Base-by-base conservation (phyloP, 2,888 invertebrate genomes). In the Scaptodrosophila latifasciaeformis region DNA sequence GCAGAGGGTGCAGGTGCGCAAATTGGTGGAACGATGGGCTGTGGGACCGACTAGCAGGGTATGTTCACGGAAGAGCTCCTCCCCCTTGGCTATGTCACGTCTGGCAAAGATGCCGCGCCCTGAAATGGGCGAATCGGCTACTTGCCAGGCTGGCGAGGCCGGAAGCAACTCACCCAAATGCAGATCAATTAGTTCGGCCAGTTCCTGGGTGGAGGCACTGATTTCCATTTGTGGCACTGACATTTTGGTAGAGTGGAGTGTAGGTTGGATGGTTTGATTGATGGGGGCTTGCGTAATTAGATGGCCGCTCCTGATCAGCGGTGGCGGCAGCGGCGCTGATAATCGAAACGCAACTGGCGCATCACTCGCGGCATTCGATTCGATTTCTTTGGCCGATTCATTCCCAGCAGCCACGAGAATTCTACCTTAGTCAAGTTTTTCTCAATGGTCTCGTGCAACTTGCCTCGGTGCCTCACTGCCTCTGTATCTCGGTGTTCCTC, bases 71-170 rank as follows among this genome's bases (percentile, higher is more conserved):
- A 92, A 93, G 27, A 95, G 89, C 35, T 91, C 84, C 84, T 93
- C 92, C 21, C 93, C 92, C 5, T 88, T 78, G 46, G 85, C 79
- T 31, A 94, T 90, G 71, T 92, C 90, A 54, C 90, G 88, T 0
- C 85, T 88, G 2, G 93, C 92, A 66, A 93, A 89, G 5, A 94
- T 79, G 6, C 94, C 94, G 24, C 92, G 90, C 3, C 93, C 94
- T 43, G 91, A 90, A 2, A 91, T 80, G n/a, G 86, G 70, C 0
- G 93, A 92, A 57, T 88, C 87, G 42, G 82, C 85, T 37, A 94
- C 87, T 46, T 82, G 87, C 92, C 93, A 93, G 2, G 62, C 59
- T 1, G 84, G 82, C 24, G 75, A 49, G 21, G 50, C 10, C 1
- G 70, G 65, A 17, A 75, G 76, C 13, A 69, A 47, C 2, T 65